Evolutionary conservation across 2,797 vertebrate species (phyloP).

Genomic region (Philypnodon macrostomus): DNA sequence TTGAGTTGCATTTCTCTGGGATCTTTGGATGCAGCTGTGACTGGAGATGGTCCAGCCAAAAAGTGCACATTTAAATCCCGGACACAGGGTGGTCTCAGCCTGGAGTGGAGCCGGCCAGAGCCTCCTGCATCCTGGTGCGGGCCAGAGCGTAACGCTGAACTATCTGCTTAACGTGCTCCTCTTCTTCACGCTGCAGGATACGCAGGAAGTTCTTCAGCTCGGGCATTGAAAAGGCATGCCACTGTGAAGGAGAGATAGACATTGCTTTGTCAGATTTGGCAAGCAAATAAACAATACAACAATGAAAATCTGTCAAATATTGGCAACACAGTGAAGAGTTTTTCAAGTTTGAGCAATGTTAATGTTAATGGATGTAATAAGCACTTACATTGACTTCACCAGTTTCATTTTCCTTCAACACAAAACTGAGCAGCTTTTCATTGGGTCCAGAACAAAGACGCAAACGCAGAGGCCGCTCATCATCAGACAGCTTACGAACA

Average conservation of each 20-base stretch:
- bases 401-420: constrained; percentile 94
- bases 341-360: neutral
- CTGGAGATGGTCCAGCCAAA: constrained; percentile 53
- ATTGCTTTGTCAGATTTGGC: constrained; percentile 7
- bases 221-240: constrained; percentile 92
- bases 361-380: neutral
- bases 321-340: neutral
- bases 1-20: constrained; percentile 54
- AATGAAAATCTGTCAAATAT: too few relatives aligned
- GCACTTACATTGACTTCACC: constrained; percentile 94
- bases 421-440: constrained; percentile 87
- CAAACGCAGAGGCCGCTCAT: constrained; percentile 84
- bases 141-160: constrained; percentile 84
- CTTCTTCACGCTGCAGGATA: constrained; percentile 91
- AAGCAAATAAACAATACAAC: neutral
- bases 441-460: constrained; percentile 87
- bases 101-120: constrained; percentile 78
- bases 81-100: constrained; percentile 71
- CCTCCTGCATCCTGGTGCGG: constrained; percentile 85
- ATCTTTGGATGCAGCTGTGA: constrained; percentile 61
- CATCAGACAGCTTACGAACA: constrained; percentile 85
- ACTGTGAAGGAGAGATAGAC: constrained; percentile 66
- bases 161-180: constrained; percentile 87
- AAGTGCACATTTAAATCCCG: constrained; percentile 41
- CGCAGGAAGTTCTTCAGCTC: constrained; percentile 91